Percentiles rank a stretch among this genome's conserved stretches.
Evolutionary conservation across 2,797 vertebrate genomes (phyloP).

Genomic region (Onychomys leucogaster): DNA sequence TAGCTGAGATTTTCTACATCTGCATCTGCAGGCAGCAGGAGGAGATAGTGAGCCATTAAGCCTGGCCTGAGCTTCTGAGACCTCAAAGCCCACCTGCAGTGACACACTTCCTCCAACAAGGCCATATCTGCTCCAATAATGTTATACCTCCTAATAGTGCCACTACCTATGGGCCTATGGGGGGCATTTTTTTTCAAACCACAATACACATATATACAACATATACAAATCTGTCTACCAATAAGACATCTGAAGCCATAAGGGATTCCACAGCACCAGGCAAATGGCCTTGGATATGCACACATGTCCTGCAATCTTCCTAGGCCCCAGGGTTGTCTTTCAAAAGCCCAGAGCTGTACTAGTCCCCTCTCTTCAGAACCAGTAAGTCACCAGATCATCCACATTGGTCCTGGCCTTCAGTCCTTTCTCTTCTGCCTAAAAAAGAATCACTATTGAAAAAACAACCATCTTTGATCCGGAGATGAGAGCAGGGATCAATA

Average conservation of each 20-base stretch:
- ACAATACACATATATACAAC: not conserved
- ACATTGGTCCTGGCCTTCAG: not conserved
- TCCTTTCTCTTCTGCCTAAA: not conserved
- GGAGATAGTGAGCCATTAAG: not conserved
- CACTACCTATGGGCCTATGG: not conserved
- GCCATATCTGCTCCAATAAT: not conserved
- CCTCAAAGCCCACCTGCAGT: not conserved
- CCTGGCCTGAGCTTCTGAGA: not conserved
- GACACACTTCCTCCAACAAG: not conserved
- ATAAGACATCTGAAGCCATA: not conserved
- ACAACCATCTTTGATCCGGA: not conserved
- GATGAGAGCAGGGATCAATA: rapidly evolving
- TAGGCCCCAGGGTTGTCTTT: not conserved
- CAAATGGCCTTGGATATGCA: not conserved
- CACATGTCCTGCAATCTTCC: not conserved
- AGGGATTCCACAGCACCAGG: not conserved
- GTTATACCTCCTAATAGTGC: not conserved
- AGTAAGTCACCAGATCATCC: rapidly evolving
- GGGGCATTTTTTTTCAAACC: not conserved
- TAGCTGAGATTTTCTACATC: not conserved
- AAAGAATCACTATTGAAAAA: not conserved
- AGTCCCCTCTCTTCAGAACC: too few relatives aligned
- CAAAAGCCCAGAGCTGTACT: too few relatives aligned
- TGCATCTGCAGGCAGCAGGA: not conserved
- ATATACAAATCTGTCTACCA: not conserved